Evolutionary conservation across 2,888 invertebrate species (phyloP).

Genomic region (Tholera decimalis): DNA sequence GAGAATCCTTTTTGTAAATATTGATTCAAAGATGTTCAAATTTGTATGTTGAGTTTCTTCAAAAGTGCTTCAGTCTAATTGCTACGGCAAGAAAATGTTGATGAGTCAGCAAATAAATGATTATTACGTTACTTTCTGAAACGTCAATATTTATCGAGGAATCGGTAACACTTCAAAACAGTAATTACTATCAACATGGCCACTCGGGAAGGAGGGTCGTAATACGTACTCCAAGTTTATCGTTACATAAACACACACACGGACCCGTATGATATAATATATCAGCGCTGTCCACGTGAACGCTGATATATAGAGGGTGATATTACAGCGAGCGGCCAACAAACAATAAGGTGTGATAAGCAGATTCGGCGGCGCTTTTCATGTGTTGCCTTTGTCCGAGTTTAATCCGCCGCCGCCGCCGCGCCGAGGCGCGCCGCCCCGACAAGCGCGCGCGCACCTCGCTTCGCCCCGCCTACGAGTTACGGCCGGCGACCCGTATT

Average conservation of each 20-base stretch:
- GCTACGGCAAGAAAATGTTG: neutral
- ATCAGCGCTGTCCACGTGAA: constrained; percentile 75
- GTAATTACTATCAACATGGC: constrained; percentile 55
- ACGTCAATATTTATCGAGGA: constrained; percentile 40
- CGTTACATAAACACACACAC: constrained; percentile 71
- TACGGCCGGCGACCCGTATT: constrained; percentile 69
- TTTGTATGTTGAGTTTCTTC: constrained; percentile 10
- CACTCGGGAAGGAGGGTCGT: constrained; percentile 58
- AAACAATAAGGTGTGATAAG: constrained; percentile 89
- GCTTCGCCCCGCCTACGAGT: constrained; percentile 67
- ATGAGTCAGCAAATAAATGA: constrained; percentile 16
- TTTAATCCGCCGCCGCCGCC: constrained; percentile 84
- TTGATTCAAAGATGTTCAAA: constrained; percentile 23
- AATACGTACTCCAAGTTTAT: constrained; percentile 68
- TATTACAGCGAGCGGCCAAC: constrained; percentile 82
- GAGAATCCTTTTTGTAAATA: constrained; percentile 40
- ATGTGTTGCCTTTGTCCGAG: constrained; percentile 87
- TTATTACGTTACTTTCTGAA: constrained; percentile 18
- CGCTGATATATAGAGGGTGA: constrained; percentile 86
- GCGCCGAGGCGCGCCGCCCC: constrained; percentile 66
- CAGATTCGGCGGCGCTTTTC: constrained; percentile 88
- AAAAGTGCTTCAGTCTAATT: neutral
- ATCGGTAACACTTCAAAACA: constrained; percentile 49
- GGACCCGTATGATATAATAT: constrained; percentile 61
- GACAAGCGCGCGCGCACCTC: constrained; percentile 45